Evolutionary conservation across 2,888 invertebrate species (phyloP).

Genomic region (Incurvaria masculella): DNA sequence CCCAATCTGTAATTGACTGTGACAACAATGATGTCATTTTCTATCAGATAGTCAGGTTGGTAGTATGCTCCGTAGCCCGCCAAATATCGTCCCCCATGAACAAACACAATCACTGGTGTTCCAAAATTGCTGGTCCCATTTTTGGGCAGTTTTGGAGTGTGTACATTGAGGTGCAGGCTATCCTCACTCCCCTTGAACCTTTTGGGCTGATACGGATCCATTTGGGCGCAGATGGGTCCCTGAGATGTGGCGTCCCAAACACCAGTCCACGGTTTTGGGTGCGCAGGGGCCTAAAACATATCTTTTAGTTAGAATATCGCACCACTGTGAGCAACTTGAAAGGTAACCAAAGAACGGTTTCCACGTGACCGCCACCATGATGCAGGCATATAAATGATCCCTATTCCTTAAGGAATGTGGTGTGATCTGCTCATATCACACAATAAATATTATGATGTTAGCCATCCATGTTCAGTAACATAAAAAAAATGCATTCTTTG

Average conservation of each 20-base stretch:
- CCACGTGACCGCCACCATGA: too few species aligned
- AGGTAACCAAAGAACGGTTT: too few species aligned
- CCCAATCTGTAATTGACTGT: constrained; percentile 40
- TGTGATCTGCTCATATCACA: too few species aligned
- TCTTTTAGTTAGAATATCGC: too few species aligned
- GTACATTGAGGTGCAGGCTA: constrained; percentile 66
- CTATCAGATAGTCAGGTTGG: constrained; percentile 35
- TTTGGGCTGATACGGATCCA: constrained; percentile 32
- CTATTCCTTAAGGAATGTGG: too few species aligned
- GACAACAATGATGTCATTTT: constrained; percentile 35
- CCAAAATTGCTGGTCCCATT: constrained; percentile 25
- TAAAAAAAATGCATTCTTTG: too few species aligned
- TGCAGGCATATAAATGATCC: too few species aligned
- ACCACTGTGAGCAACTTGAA: too few species aligned
- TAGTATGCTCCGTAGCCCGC: constrained; percentile 52
- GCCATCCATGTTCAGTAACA: too few species aligned
- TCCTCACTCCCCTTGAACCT: constrained; percentile 58
- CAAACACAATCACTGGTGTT: constrained; percentile 53
- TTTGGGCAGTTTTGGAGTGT: constrained; percentile 53
- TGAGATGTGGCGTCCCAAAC: constrained; percentile 37
- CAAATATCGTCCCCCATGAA: constrained; percentile 56
- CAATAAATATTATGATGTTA: too few species aligned
- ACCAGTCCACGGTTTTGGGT: constrained; percentile 30
- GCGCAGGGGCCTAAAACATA: constrained; percentile 33
- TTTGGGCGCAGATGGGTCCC: constrained; percentile 39